Percentiles rank a stretch among this genome's conserved stretches.
Evolutionary conservation across 1,140 invertebrate species (phyloP).

Genomic region (Bombus affinis): DNA sequence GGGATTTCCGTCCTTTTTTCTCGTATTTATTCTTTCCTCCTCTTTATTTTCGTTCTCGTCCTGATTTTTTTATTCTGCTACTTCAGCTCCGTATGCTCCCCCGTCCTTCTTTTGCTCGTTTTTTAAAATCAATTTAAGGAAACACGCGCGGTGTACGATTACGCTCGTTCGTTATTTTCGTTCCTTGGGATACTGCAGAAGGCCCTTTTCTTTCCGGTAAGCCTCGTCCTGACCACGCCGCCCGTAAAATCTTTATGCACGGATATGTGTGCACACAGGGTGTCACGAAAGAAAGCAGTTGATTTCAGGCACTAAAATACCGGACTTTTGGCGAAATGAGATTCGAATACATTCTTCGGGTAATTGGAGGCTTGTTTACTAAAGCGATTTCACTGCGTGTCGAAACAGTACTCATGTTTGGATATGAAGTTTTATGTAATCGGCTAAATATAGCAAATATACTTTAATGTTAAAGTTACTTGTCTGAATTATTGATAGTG

Average conservation of each 20-base stretch:
- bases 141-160: not conserved
- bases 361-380: not conserved
- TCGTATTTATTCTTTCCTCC: not conserved
- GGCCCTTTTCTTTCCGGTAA: slow-evolving; percentile 1
- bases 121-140: slow-evolving; percentile 9
- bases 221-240: not conserved
- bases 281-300: not conserved
- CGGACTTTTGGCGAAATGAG: not conserved
- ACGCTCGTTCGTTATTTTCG: slow-evolving; percentile 16
- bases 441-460: not conserved
- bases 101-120: not conserved
- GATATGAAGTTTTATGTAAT: not conserved
- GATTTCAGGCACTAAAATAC: not conserved
- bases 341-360: not conserved
- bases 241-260: slow-evolving; percentile 53
- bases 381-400: not conserved
- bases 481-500: not conserved
- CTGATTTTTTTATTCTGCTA: not conserved
- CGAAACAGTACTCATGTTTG: not conserved
- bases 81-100: not conserved
- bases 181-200: not conserved
- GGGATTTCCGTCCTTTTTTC: not conserved
- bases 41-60: not conserved
- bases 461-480: not conserved
- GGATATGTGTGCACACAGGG: not conserved